Evolutionary conservation across 2,888 invertebrate genomes (phyloP).

Genomic region (Cabera pusaria): DNA sequence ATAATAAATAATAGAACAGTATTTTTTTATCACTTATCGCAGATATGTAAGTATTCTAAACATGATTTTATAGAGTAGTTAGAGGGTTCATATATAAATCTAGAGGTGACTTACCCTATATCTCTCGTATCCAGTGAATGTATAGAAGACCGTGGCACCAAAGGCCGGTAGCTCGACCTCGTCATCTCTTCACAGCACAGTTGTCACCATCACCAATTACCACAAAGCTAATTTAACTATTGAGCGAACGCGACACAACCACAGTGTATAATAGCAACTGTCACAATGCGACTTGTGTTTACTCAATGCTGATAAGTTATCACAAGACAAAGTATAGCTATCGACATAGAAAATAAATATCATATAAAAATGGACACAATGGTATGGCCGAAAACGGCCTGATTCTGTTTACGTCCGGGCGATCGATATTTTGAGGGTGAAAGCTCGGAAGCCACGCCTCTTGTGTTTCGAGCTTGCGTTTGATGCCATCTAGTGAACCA

Average conservation of each 20-base stretch:
- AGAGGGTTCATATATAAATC: too few relatives aligned
- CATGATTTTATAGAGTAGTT: too few relatives aligned
- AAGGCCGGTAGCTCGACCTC: constrained; percentile 71
- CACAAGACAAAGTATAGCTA: too few relatives aligned
- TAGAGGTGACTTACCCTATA: constrained; percentile 71
- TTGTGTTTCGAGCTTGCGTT: constrained; percentile 34
- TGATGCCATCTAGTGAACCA: constrained; percentile 58
- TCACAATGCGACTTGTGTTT: constrained; percentile 35
- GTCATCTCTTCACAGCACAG: constrained; percentile 72
- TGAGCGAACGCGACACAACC: constrained; percentile 54
- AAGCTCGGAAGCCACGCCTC: constrained; percentile 70
- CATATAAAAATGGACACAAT: constrained; percentile 36
- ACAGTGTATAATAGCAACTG: constrained; percentile 55
- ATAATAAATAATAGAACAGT: too few relatives aligned
- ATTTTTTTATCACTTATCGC: too few relatives aligned
- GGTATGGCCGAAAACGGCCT: constrained; percentile 49
- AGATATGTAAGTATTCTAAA: too few relatives aligned
- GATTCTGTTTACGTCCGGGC: constrained; percentile 55
- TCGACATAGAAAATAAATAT: too few relatives aligned
- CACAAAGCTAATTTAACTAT: constrained; percentile 37
- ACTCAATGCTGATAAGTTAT: too few relatives aligned
- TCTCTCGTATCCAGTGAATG: constrained; percentile 67
- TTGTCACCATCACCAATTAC: constrained; percentile 13
- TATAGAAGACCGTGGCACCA: constrained; percentile 69
- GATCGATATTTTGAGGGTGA: constrained; percentile 74